Conservation (phyloP, 2,113 vertebrate genomes). For the Triplophysa rosa region DNA sequence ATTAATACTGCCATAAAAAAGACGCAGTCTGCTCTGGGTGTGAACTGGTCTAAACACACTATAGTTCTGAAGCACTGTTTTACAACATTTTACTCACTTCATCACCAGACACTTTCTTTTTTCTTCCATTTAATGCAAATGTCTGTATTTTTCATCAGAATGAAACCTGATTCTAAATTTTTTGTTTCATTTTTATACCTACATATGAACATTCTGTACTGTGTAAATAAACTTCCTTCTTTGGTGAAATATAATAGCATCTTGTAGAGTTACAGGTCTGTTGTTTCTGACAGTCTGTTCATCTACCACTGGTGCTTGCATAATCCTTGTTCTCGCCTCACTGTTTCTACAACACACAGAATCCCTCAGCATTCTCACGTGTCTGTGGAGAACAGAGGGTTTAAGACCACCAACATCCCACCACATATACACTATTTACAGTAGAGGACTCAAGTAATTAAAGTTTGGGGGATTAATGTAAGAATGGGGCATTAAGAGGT, state of each 20-base stretch:
- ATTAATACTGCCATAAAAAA: conserved; percentile 65
- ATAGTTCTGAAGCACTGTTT: background rate
- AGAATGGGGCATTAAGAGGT: conserved; percentile 9
- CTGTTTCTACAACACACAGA: background rate
- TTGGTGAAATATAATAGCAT: background rate
- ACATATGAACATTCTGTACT: background rate
- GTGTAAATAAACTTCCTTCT: background rate
- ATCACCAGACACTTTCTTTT: background rate
- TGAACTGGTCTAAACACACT: conserved; percentile 5
- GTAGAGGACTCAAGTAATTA: conserved; percentile 15
- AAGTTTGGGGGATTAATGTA: background rate
- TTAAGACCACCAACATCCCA: conserved; percentile 42
- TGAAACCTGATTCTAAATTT: background rate
- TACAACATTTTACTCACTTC: background rate
- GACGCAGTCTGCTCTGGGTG: conserved; percentile 24
- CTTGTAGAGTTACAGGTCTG: background rate
- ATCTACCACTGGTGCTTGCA: background rate
- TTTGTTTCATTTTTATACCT: background rate
- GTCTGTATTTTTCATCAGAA: conserved; percentile 28
- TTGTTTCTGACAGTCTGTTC: conserved; percentile 1
- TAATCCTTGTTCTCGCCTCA: background rate
- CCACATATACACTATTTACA: background rate
- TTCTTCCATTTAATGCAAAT: background rate
- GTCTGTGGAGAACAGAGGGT: conserved; percentile 41
- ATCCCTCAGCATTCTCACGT: conserved; percentile 39